Evolutionary conservation across 2,888 invertebrate species (phyloP), one percentile per base, ranked within the genome.

Genomic region (Amphipoea oculea): DNA sequence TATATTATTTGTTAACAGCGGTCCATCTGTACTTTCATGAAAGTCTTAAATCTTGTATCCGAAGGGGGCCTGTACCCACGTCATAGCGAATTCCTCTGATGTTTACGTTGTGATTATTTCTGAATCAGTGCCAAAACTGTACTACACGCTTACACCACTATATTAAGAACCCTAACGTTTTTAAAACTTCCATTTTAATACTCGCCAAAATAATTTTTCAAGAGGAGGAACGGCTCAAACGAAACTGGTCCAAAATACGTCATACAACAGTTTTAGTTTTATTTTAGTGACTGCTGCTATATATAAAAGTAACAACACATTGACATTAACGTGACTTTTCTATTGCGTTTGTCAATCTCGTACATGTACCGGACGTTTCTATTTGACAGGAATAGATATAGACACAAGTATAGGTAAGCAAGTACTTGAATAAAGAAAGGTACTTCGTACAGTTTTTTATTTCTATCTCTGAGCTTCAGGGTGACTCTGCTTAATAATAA

Each of bases 121-220:
- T 83, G 85, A 77, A 83, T 20, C 84, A n/a, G 79, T 85, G 85
- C 86, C 85, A 85, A 79, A 86, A 86, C 79, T 70, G 78, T 86
- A 70, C 66, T 45, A 68, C 63, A 73, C n/a, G 9, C 57, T 40
- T 60, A 73, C 48, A 75, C 84, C 86, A 73, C 14, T 67, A 23
- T 82, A 75, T 12, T 5, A 63, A 63, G 86, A 84, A 36, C 78
- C 40, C 54, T 45, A 29, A 45, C 29, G 42, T 67, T 82, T 66
- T 63, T 14, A 63, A 29, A 40, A 66, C 12, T 2, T 1, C 4
- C 14, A 3, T 69, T 51, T 74, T 40, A 60, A n/a, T 45, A 42
- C 62, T 48, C 1, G 23, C 42, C 2, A 51, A 70, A n/a, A 60
- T 62, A n/a, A 0, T 67, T 72, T 74, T 42, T 1, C 72, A 3